Evolutionary conservation across 2,113 vertebrate genomes (phyloP), one percentile per base, ranked within the genome.

Genomic region (Cryptomyrus ogoouensis): DNA sequence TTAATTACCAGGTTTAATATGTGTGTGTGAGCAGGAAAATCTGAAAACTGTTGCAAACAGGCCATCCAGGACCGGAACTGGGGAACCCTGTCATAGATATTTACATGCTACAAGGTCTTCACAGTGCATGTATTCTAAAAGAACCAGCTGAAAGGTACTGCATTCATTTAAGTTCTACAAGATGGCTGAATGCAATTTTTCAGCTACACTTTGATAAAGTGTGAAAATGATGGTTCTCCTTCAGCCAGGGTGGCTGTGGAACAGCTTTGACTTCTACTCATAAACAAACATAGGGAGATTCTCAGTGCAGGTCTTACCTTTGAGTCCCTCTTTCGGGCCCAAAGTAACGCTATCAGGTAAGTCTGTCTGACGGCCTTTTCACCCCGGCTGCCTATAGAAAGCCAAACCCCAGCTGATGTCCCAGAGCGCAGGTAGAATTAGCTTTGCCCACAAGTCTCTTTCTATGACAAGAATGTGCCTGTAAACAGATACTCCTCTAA

Each of bases 401-500:
- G 44, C 66, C 50, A 83, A 74, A 91, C 89, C 92, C 77, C 53
- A 3, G 10, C 5, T 39, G 70, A 47, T 52, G 24, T 31, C 90
- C 88, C 44, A 35, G 80, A 46, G 89, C 83, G 86, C 24, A 70
- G 89, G 31, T 35, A 42, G 44, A 46, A 90, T 58, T 83, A 88
- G 87, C 31, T 89, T 90, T 91, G 87, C 66, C 8, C 17, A 52
- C 24, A 42, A 50, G 80, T 90, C 4, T 80, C 86, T 53, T 50
- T 8, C 53, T 46, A 10, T 39, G 27, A 92, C 90, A 89, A 93
- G 92, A 89, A 91, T 91, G 62, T 46, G 46, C 70, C 88, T 52
- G 92, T 90, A 91, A 93, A 83, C 62, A 6, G 91, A 92, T 89
- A 92, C 83, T 89, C 90, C 3, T 39, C 70, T 50, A 90, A 87